Base-by-base conservation (phyloP, 2,888 invertebrate species). In the Chrysolina haemoptera region DNA sequence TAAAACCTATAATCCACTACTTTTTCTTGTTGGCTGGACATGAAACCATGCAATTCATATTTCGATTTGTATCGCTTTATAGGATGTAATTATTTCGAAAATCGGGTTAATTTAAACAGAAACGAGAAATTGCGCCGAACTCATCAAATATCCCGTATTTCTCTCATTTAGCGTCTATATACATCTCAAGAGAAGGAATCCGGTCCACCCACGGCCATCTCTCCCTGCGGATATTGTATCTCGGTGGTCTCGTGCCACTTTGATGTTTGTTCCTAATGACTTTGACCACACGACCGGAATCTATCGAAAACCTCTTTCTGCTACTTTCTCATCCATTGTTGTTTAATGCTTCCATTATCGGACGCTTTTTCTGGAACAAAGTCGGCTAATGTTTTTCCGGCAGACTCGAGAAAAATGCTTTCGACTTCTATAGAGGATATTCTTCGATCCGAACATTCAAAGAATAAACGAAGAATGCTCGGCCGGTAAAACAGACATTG, bases 221-320 rank as follows among this genome's bases (percentile, higher is more conserved):
- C 74, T 46, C 76, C 76, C 73, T 70, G 79, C 84, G 85, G 85
- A 85, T 85, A 86, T 85, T 86, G 85, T 85, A 85, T 82, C 83
- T 82, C 81, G 84, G 85, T 84, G 83, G 84, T 83, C 84, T 84
- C 85, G 84, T 83, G 84, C 85, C 79, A 84, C 86, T 86, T 86
- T 86, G 86, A 85, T 86, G 85, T 86, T 85, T 84, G 83, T 85
- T 85, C 84, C 84, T 86, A 85, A 85, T 84, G 84, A 85, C 84
- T 86, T 86, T 84, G 84, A 84, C 85, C 85, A 82, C 85, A 83
- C 83, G 84, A 83, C 84, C 82, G 84, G 85, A 86, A 85, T 85
- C 84, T 83, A 84, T 85, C 83, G 84, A 78, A 82, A 82, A 82
- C 18, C 16, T 12, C n/a, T 35, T 50, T 20, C 50, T 50, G 48